Evolutionary conservation across 2,113 vertebrate species (phyloP).

Genomic region (Erythrocebus patas): DNA sequence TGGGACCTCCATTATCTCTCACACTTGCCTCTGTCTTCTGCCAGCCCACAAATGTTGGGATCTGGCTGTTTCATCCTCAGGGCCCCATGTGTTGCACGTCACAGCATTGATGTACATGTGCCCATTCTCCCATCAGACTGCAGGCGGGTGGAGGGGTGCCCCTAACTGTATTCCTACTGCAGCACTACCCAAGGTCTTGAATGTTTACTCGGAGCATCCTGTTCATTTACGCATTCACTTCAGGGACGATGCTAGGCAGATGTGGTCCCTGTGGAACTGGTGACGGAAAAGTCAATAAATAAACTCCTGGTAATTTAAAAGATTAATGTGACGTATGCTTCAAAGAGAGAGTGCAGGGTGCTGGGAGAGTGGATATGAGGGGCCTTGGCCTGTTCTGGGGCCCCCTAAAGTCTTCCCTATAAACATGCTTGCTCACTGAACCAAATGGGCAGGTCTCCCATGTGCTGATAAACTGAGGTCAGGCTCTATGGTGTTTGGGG

Average conservation of each 20-base stretch:
- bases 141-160: background rate
- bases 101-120: accelerated
- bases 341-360: background rate
- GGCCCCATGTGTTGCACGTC: background rate
- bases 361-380: background rate
- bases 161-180: background rate
- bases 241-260: background rate
- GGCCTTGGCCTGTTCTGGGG: background rate
- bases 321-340: background rate
- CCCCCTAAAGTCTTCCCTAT: background rate
- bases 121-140: background rate
- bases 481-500: background rate
- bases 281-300: background rate
- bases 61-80: background rate
- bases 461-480: background rate
- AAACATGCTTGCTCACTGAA: background rate
- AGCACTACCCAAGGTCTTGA: background rate
- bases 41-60: background rate
- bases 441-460: background rate
- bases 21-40: background rate
- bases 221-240: background rate
- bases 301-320: background rate
- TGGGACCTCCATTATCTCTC: background rate
- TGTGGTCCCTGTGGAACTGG: background rate
- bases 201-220: background rate